Base-by-base conservation (phyloP, 2,888 invertebrate species). In the Nowickia ferox region DNA sequence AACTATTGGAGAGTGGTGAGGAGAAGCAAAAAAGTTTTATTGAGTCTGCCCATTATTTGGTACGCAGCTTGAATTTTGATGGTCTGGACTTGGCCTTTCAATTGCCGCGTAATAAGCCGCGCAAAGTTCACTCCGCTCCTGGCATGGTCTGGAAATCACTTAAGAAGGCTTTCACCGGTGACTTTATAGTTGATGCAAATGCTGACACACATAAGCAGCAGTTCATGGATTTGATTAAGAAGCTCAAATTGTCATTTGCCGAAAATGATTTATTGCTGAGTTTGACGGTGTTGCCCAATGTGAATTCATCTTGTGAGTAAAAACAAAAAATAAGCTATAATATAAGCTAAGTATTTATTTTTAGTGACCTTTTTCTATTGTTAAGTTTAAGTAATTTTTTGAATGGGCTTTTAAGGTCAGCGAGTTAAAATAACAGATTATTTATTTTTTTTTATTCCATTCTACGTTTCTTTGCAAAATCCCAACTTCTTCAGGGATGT, bases 81-180 rank as follows among this genome's bases (percentile, higher is more conserved):
- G 98, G 98, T 1, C 93, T 98, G 51, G 98, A 98, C 91, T 93
- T 97, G 63, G 96, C 96, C 0, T 97, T 97, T 96, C 96, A 97
- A 92, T 96, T 97, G 93, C 96, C 97, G 0, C 94, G 94, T 65
- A 94, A 95, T 87, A 96, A 96, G 91, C 96, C 96, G 15, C 96
- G 96, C 93, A 97, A 97, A 93, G 94, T 96, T 82, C 95, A 92
- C 57, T 94, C 95, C 40, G 94, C 94, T n/a, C 93, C 94, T 87
- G 94, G 95, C 93, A 90, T 93, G 91, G 92, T 96, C 88, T 97
- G 96, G 95, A 96, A 96, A 89, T 95, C 95, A 1, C 92, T 97
- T 86, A 97, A 97, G 93, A 96, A 96, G 91, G 94, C 95, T 9
- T 95, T 97, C 17, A 94, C 94, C 0, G 95, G 95, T 72, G 95